Evolutionary conservation across 2,113 vertebrate species (phyloP).

Genomic region (Baryphthengus martii): DNA sequence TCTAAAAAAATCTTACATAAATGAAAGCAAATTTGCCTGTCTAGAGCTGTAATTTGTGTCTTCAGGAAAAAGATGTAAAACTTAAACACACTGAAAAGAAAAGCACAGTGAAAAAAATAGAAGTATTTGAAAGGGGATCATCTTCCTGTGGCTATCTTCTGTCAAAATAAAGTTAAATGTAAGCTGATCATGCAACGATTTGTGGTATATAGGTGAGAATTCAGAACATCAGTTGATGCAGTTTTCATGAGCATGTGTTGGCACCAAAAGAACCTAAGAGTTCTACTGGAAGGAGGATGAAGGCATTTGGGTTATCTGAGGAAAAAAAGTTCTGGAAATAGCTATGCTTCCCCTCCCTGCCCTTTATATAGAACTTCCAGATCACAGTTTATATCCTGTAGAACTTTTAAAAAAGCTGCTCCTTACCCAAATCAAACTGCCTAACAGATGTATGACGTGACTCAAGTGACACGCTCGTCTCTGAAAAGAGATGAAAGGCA

Average conservation of each 20-base stretch:
- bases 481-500: background rate
- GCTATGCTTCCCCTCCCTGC: too few species aligned
- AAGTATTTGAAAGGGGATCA: background rate
- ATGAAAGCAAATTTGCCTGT: background rate
- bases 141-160: background rate
- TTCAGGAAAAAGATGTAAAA: background rate
- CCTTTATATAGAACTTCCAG: background rate
- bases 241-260: background rate
- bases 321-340: background rate
- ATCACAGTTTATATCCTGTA: background rate
- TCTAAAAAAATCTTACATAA: background rate
- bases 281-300: background rate
- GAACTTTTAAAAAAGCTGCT: background rate
- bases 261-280: background rate
- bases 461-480: background rate
- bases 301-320: background rate
- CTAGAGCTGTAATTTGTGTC: background rate
- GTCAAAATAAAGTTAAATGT: background rate
- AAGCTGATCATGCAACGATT: accelerated
- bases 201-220: background rate
- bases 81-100: background rate
- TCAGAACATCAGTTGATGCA: background rate
- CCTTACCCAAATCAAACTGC: background rate
- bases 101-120: background rate
- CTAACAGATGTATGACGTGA: background rate